A percentile compares a stretch with the other conserved stretches of the same genome.
Conservation (phyloP, 2,888 invertebrate species). For the Leucophenga maculata region DNA sequence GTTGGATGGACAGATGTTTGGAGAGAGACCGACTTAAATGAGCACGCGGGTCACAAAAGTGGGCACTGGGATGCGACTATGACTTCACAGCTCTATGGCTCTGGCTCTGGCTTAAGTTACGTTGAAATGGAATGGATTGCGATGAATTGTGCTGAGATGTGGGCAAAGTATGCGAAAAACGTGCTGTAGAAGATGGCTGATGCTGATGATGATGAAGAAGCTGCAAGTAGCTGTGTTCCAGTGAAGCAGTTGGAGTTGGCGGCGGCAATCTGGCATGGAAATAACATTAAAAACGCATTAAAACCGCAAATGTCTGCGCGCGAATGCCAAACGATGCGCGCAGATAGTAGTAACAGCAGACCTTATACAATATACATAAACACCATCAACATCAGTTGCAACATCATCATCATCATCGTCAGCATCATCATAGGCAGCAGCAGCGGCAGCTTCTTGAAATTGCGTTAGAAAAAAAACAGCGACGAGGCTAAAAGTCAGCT, state of each 20-base stretch:
- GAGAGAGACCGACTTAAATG: neutral
- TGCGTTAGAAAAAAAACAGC: neutral
- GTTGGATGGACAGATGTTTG: neutral
- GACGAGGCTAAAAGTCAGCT: too few species aligned
- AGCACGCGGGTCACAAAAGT: conserved; percentile 6
- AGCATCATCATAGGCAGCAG: neutral
- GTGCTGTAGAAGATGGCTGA: conserved; percentile 1
- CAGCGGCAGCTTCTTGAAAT: neutral
- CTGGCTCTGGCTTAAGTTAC: too few species aligned
- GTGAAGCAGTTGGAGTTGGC: neutral
- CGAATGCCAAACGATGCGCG: conserved; percentile 64
- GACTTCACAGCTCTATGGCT: too few species aligned
- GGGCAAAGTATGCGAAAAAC: conserved; percentile 1
- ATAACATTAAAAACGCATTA: conserved; percentile 67
- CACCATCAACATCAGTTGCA: neutral
- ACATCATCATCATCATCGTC: neutral
- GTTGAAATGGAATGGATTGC: neutral
- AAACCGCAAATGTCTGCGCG: conserved; percentile 62
- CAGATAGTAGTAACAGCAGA: conserved; percentile 44
- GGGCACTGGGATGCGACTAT: neutral
- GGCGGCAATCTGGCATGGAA: conserved; percentile 55
- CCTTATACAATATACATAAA: neutral
- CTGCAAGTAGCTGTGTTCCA: neutral
- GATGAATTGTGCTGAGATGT: neutral
- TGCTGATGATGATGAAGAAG: conserved; percentile 2